Base-by-base conservation (phyloP, 2,888 invertebrate species). In the Resseliella maxima region DNA sequence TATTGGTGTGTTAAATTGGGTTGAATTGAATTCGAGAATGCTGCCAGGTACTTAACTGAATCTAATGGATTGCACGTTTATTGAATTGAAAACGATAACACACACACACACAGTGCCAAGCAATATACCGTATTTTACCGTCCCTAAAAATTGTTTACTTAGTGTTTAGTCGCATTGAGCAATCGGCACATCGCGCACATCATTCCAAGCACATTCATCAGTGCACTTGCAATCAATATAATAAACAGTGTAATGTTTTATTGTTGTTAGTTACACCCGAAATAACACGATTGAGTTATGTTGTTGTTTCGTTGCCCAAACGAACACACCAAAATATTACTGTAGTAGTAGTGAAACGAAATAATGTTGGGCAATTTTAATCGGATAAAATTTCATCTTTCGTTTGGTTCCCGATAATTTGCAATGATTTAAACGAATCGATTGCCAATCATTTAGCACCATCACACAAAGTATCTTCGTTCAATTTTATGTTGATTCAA, bases 391-490 rank as follows among this genome's bases (percentile, higher is more conserved):
- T 81, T 21, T 36, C 36, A 8, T 36, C 36, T 27, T 24, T 64
- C 36, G 35, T 36, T 36, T 81, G 35, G 50, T 81, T 81, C 36
- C n/a, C 83, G 83, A 38, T 83, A 83, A 83, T 83, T 83, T 83
- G 83, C 8, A 83, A 83, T 83, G 83, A n/a, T 83, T 83, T 83
- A 83, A n/a, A 83, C 83, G 38, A 83, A 83, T 83, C 24, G 83
- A 10, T 83, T 38, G 38, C 83, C n/a, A n/a, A n/a, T 24, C 6
- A 83, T 83, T 83, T 83, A 38, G 31, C 83, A 83, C n/a, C n/a
- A 38, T 86, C 64, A 46, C 64, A 46, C 88, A 89, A 88, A 88
- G 88, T 88, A 8, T 31, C 72, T 59, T 24, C 1, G 31, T 72
- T 72, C 72, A 72, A 31, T 31, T 27, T 31, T 1, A 1, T 2